Evolutionary conservation across 2,113 vertebrate genomes (phyloP).

Genomic region (Anguilla rostrata): DNA sequence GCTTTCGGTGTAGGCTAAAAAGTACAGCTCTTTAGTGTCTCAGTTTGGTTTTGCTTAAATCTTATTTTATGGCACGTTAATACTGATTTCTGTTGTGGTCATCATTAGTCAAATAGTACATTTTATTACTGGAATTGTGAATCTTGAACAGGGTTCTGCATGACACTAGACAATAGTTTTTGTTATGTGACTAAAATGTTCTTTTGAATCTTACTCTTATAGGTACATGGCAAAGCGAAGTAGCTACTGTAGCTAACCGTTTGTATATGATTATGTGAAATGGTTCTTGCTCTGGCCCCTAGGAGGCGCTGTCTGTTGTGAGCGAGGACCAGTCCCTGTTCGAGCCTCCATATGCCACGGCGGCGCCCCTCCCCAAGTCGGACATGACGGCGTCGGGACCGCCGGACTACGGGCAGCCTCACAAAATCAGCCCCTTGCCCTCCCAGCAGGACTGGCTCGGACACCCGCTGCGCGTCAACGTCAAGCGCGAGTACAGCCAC

Average conservation of each 20-base stretch:
- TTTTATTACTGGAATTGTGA: neutral
- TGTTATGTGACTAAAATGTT: neutral
- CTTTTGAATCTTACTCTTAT: neutral
- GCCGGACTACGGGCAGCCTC: conserved; percentile 91
- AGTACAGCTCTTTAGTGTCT: neutral
- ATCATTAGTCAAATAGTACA: neutral
- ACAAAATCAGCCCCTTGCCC: conserved; percentile 94
- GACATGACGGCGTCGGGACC: conserved; percentile 98
- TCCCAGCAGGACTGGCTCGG: conserved; percentile 97
- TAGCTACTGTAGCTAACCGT: neutral
- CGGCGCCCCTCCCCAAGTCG: conserved; percentile 89
- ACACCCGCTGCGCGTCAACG: conserved; percentile 84
- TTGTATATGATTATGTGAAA: neutral
- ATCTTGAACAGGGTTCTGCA: neutral
- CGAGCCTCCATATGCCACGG: conserved; percentile 88
- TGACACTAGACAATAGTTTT: neutral
- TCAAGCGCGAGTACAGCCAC: conserved; percentile 97
- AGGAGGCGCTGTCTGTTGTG: conserved; percentile 99
- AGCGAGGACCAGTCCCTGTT: conserved; percentile 99
- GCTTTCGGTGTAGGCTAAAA: neutral
- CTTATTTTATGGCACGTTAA: neutral
- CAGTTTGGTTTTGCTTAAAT: neutral
- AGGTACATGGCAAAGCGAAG: neutral
- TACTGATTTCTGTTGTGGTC: neutral
- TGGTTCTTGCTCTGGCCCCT: conserved; percentile 27